A percentile compares a stretch with the other conserved stretches of the same genome.
These are phyloP conservation scores for Platygyra sinensis DNA, from an alignment of 64 coral and sea anemone species.

Conservation along the genomic window DNA sequence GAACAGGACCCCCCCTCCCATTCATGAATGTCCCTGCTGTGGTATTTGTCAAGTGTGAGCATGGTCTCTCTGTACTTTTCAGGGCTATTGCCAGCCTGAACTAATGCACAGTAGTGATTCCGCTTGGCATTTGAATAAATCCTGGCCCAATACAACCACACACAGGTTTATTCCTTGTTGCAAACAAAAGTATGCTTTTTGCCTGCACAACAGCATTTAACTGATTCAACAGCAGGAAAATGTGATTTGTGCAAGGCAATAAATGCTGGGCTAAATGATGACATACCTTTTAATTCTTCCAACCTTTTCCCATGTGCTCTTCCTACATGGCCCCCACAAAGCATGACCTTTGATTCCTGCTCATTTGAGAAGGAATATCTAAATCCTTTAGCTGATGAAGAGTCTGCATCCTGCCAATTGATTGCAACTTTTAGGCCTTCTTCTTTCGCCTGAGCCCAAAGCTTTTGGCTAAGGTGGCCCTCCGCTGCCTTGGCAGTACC, in stretches of 20 bases:
- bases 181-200: constrained; percentile 60
- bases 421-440: constrained; percentile 38
- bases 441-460: constrained; percentile 27
- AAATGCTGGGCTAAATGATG: neutral
- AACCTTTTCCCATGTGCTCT: constrained; percentile 56
- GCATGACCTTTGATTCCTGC: constrained; percentile 23
- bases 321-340: constrained; percentile 68
- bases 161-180: constrained; percentile 47
- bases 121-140: constrained; percentile 52
- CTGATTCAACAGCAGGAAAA: constrained; percentile 40
- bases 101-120: constrained; percentile 56
- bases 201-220: constrained; percentile 24
- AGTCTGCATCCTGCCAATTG: constrained; percentile 51
- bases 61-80: constrained; percentile 54
- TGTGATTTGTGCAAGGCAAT: constrained; percentile 46
- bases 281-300: constrained; percentile 12
- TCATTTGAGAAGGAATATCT: constrained; percentile 30
- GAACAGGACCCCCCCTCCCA: constrained; percentile 31
- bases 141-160: constrained; percentile 48
- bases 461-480: constrained; percentile 9
- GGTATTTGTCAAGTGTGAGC: constrained; percentile 45
- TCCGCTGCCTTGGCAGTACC: constrained; percentile 22
- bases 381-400: constrained; percentile 38
- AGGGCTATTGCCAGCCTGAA: constrained; percentile 50
- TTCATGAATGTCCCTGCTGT: constrained; percentile 59